phyloP scores from a whole-genome alignment of 2,888 invertebrate species.

The Euspilapteryx auroguttella region DNA sequence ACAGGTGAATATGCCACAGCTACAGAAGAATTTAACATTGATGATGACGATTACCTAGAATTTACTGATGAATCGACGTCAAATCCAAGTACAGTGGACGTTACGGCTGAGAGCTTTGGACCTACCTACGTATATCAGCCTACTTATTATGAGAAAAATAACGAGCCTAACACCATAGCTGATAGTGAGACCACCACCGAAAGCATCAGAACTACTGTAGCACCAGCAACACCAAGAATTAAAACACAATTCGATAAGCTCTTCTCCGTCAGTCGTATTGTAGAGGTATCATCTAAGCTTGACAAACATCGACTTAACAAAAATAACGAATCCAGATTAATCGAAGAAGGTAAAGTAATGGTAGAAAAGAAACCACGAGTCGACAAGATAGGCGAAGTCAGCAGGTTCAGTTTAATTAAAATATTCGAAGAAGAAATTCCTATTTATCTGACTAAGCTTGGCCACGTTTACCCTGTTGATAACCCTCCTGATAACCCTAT shows the following conservation, averaged over 20 bases:
- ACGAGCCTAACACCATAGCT: background rate
- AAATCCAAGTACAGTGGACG: constrained; percentile 8
- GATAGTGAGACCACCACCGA: constrained; percentile 12
- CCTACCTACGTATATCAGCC: no score
- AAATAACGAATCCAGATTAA: constrained; percentile 51
- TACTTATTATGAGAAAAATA: constrained; percentile 13
- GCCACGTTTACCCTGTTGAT: constrained; percentile 49
- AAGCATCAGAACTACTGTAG: constrained; percentile 21
- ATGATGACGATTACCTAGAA: constrained; percentile 42
- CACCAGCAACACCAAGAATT: constrained; percentile 26
- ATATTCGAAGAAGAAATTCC: constrained; percentile 64
- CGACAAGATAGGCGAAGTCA: constrained; percentile 71
- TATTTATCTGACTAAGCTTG: constrained; percentile 46
- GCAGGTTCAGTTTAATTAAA: constrained; percentile 68
- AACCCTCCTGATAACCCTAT: constrained; percentile 50
- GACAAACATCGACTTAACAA: constrained; percentile 61
- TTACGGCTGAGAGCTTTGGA: no score
- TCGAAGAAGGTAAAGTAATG: constrained; percentile 53
- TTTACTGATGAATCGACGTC: constrained; percentile 20
- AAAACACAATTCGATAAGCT: constrained; percentile 62
- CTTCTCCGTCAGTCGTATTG: constrained; percentile 69
- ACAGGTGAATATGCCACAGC: constrained; percentile 22
- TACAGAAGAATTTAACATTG: constrained; percentile 27
- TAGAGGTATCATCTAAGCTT: constrained; percentile 68
- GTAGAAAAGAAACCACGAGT: constrained; percentile 64